Base-by-base conservation (phyloP, 2,797 vertebrate genomes). In the Clarias platycephalus region DNA sequence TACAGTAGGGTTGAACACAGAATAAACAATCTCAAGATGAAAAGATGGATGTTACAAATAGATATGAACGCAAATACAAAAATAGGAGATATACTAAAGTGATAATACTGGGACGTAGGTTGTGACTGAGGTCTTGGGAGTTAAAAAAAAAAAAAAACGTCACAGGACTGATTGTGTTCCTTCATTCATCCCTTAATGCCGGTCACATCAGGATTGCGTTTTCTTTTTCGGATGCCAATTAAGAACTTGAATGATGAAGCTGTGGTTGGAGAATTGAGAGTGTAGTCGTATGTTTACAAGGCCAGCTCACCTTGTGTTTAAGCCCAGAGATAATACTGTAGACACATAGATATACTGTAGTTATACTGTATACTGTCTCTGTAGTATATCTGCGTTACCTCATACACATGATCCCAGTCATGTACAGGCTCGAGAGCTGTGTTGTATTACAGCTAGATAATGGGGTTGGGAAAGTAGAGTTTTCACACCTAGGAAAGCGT, bases 401-500 rank as follows among this genome's bases (percentile, higher is more conserved):
- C 13, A 26, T 5, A 20, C 77, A 10, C 40, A 28, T n/a, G 26
- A 40, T 63, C 22, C 34, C 34, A 6, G 16, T 64, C 62, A 53
- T 66, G 40, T 80, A 80, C n/a, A 80, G n/a, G 10, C n/a, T 5
- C 28, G 57, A 53, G 37, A 31, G 24, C 37, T 55, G 71, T 26
- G 80, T 44, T 53, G 64, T 85, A 66, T 37, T 72, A 78, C 40
- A 66, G 70, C 66, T 34, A 75, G 22, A 22, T 83, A 81, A 90
- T 34, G 53, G 77, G 75, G 34, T 67, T 64, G 18, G 34, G 63
- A 77, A 55, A 68, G 55, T 53, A 31, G 20, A 34, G 84, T 79
- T 88, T 88, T 85, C 85, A 84, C 66, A 85, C 58, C 18, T 12
- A 28, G 18, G 34, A 77, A 84, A 86, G 64, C 55, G 37, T 63